A percentile compares a stretch with the other conserved stretches of the same genome.
phyloP scores from a whole-genome alignment of 1,140 invertebrate genomes.

The Drosophila carrolli region DNA sequence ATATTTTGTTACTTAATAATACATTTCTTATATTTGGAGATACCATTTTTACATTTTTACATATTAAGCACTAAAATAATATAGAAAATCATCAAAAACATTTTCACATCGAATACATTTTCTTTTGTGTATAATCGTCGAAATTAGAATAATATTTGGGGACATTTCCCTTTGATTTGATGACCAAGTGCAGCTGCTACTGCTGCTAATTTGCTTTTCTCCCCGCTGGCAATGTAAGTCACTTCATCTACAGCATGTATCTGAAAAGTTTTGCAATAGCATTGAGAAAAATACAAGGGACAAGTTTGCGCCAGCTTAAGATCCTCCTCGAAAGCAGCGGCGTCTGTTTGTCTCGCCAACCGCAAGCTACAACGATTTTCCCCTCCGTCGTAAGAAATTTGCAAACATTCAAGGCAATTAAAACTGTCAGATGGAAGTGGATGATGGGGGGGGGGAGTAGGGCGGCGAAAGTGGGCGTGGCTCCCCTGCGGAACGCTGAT shows the following conservation, averaged over 20 bases:
- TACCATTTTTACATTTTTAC: no score
- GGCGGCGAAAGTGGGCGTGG: conserved; percentile 2
- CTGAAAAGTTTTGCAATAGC: conserved; percentile 80
- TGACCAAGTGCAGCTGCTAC: conserved; percentile 25
- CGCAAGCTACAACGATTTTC: conserved; percentile 74
- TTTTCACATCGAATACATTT: no score
- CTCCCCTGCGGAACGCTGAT: conserved; percentile 56
- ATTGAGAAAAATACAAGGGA: conserved; percentile 58
- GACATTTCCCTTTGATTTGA: conserved; percentile 34
- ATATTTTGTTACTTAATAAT: no score
- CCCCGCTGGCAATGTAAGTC: conserved; percentile 38
- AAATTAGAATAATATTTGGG: background rate
- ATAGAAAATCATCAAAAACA: no score
- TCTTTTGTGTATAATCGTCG: background rate
- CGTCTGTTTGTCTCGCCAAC: conserved; percentile 71
- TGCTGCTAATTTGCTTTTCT: conserved; percentile 30
- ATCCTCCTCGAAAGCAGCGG: conserved; percentile 47
- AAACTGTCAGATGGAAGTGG: conserved; percentile 69
- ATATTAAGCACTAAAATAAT: no score
- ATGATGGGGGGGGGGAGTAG: background rate
- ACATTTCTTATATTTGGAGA: no score
- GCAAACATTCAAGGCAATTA: conserved; percentile 81
- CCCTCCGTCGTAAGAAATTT: conserved; percentile 68
- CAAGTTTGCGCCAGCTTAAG: conserved; percentile 67
- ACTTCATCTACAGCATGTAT: conserved; percentile 76